Evolutionary conservation across 1,140 invertebrate species (phyloP).

Genomic region (Magallana ariakensis): DNA sequence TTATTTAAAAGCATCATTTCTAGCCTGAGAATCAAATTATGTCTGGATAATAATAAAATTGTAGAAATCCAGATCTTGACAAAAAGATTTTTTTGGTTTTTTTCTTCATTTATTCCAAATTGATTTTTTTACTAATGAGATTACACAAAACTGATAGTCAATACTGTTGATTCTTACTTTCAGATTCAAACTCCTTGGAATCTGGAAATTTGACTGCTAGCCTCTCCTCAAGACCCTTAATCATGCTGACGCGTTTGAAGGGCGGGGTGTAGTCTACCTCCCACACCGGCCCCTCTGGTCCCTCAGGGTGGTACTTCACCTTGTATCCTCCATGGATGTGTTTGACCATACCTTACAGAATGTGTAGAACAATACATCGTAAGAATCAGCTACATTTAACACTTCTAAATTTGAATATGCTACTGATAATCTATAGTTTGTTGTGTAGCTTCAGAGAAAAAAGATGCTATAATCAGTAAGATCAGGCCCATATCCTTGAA

Average conservation of each 20-base stretch:
- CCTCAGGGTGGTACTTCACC: slow-evolving; percentile 95
- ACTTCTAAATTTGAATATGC: no score
- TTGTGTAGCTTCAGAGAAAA: slow-evolving; percentile 2
- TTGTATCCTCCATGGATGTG: slow-evolving; percentile 85
- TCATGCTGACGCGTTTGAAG: slow-evolving; percentile 95
- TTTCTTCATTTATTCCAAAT: no score
- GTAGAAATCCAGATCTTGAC: no score
- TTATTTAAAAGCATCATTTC: no score
- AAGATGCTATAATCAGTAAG: not conserved
- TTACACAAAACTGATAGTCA: no score
- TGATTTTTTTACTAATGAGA: no score
- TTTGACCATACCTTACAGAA: slow-evolving; percentile 85
- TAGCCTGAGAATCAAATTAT: no score
- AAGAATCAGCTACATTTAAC: no score
- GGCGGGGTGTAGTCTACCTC: slow-evolving; percentile 99
- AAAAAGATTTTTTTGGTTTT: no score
- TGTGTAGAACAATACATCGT: not conserved
- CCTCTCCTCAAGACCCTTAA: slow-evolving; percentile 91
- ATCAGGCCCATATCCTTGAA: slow-evolving; percentile 15
- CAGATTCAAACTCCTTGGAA: slow-evolving; percentile 80
- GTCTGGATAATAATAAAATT: no score
- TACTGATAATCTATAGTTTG: not conserved
- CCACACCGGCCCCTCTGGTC: slow-evolving; percentile 84
- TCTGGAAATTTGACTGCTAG: slow-evolving; percentile 92
- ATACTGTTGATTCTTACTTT: slow-evolving; percentile 68